phyloP scores from a whole-genome alignment of 2,888 invertebrate species.

The Argyresthia goedartella region DNA sequence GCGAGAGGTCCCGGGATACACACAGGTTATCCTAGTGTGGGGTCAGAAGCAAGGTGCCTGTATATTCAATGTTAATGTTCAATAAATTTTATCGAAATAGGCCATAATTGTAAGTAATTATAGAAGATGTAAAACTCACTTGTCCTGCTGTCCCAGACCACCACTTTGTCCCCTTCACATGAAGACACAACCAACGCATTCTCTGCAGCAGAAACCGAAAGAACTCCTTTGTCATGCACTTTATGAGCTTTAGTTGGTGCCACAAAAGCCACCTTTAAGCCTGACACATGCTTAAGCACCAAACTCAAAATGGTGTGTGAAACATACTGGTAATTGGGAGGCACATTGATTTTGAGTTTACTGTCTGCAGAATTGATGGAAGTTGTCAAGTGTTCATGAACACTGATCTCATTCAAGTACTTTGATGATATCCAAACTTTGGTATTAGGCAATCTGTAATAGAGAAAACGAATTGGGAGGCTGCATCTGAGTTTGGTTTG shows the following conservation, averaged over 20 bases:
- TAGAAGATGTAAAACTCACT: conserved; percentile 38
- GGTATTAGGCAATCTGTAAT: conserved; percentile 48
- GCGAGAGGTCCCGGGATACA: too few relatives aligned
- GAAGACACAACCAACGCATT: conserved; percentile 75
- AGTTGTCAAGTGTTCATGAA: conserved; percentile 49
- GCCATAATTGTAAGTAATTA: too few relatives aligned
- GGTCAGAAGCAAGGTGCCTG: too few relatives aligned
- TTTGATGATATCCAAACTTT: conserved; percentile 67
- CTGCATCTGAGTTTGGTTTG: not conserved
- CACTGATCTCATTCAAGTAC: conserved; percentile 41
- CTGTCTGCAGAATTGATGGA: conserved; percentile 35
- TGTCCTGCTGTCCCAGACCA: conserved; percentile 75
- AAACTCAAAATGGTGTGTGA: conserved; percentile 48
- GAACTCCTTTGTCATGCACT: conserved; percentile 60
- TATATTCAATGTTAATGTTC: too few relatives aligned
- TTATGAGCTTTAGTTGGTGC: conserved; percentile 60
- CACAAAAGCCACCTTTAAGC: conserved; percentile 57
- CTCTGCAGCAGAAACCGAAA: conserved; percentile 70
- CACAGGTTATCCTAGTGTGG: too few relatives aligned
- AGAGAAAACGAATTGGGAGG: not conserved
- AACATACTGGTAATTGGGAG: conserved; percentile 47
- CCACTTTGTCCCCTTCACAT: conserved; percentile 68
- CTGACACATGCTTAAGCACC: conserved; percentile 55
- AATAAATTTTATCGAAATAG: too few relatives aligned
- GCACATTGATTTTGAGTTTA: conserved; percentile 48